phyloP scores from a whole-genome alignment of 2,113 vertebrate genomes.

The Scolopax mira region DNA sequence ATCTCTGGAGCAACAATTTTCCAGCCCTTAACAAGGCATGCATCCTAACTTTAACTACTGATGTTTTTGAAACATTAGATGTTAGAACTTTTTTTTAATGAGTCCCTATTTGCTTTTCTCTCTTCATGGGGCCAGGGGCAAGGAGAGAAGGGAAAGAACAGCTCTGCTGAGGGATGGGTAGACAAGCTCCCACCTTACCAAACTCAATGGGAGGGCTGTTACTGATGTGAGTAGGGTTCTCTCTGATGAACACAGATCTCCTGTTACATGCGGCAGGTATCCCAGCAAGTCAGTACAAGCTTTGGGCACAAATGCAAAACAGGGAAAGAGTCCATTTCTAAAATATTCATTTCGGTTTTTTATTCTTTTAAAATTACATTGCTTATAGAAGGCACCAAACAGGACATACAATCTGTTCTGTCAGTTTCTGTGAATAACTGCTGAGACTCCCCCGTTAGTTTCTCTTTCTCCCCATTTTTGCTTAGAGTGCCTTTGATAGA shows the following conservation, averaged over 20 bases:
- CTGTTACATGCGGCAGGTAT: neutral
- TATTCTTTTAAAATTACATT: neutral
- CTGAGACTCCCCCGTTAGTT: neutral
- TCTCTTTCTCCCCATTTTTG: neutral
- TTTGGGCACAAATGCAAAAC: constrained; percentile 8
- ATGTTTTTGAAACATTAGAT: neutral
- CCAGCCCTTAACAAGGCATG: neutral
- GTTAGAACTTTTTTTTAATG: neutral
- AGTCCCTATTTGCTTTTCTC: neutral
- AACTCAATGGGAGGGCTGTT: neutral
- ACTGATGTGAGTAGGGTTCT: neutral
- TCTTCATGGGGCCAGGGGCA: neutral
- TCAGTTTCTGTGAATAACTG: neutral
- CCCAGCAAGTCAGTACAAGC: neutral
- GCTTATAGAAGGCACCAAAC: neutral
- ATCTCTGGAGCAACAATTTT: neutral
- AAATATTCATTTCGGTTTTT: neutral
- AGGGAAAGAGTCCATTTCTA: neutral
- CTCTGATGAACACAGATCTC: neutral
- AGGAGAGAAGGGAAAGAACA: constrained; percentile 2
- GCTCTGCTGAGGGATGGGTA: neutral
- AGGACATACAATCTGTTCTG: neutral
- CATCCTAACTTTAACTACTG: neutral
- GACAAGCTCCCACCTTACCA: neutral
- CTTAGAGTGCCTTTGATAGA: neutral